A percentile compares a stretch with the other conserved stretches of the same genome.
These are phyloP conservation scores for Anas flavirostris DNA, from an alignment of 2,797 vertebrate species.

Conservation along the genomic window DNA sequence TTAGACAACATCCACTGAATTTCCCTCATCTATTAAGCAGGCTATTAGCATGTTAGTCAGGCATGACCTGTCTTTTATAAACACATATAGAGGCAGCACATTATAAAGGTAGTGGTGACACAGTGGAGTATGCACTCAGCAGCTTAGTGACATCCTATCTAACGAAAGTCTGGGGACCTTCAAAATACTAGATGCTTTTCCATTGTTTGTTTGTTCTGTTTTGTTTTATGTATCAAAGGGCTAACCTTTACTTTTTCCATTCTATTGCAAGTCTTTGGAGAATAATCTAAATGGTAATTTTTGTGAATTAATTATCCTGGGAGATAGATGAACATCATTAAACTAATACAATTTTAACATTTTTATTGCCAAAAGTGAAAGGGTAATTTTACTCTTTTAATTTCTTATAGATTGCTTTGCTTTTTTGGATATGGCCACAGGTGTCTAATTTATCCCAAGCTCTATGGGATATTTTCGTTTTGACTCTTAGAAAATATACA, in stretches of 20 bases:
- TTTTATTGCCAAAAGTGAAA: constrained; percentile 13
- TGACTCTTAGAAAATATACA: background rate
- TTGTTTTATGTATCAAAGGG: background rate
- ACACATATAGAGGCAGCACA: background rate
- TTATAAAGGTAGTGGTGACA: fast-evolving
- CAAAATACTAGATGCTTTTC: background rate
- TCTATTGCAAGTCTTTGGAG: background rate
- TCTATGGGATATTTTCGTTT: background rate
- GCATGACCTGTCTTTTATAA: background rate
- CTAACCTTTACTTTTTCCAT: background rate
- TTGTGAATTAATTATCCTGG: constrained; percentile 8
- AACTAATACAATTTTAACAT: background rate
- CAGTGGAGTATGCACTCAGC: fast-evolving
- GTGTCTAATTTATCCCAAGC: background rate
- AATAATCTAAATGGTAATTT: constrained; percentile 52
- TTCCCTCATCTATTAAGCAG: background rate
- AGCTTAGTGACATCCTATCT: background rate
- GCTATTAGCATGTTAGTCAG: background rate
- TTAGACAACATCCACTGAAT: background rate
- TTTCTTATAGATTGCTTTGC: background rate
- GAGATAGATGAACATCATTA: constrained; percentile 30
- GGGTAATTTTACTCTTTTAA: constrained; percentile 4
- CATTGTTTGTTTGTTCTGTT: background rate
- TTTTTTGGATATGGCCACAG: background rate
- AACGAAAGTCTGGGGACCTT: background rate